These are phyloP conservation scores for Astropecten irregularis DNA, from an alignment of 53 echinoderm and acorn worm genomes.

Conservation along the genomic window DNA sequence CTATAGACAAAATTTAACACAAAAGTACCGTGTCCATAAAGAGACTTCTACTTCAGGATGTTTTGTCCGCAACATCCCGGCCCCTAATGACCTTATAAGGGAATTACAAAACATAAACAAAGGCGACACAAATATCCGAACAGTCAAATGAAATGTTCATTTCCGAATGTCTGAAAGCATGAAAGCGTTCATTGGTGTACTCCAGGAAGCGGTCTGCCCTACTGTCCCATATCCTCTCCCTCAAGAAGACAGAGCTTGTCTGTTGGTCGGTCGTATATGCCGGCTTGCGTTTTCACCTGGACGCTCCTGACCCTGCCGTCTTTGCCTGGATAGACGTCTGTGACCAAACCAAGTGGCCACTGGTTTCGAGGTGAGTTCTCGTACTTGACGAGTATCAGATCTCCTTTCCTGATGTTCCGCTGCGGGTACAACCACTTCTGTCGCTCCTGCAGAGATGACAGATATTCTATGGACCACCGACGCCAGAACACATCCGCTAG, in stretches of 20 bases:
- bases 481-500: background rate
- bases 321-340: background rate
- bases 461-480: conserved; percentile 15
- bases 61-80: background rate
- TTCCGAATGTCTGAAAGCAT: background rate
- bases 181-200: too few relatives aligned
- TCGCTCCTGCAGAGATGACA: background rate
- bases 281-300: conserved; percentile 22
- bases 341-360: background rate
- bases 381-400: background rate
- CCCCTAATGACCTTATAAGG: background rate
- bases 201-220: too few relatives aligned
- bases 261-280: conserved; percentile 50
- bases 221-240: too few relatives aligned
- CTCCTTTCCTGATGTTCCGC: conserved; percentile 11
- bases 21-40: too few relatives aligned
- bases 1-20: too few relatives aligned
- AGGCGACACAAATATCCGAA: background rate
- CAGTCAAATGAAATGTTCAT: background rate
- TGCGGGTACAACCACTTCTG: conserved; percentile 4
- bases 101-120: background rate
- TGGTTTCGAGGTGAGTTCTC: background rate
- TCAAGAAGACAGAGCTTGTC: conserved; percentile 44
- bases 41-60: too few relatives aligned
- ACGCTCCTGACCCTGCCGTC: background rate